Evolutionary conservation across 2,797 vertebrate genomes (phyloP).

Genomic region (Numenius phaeopus): DNA sequence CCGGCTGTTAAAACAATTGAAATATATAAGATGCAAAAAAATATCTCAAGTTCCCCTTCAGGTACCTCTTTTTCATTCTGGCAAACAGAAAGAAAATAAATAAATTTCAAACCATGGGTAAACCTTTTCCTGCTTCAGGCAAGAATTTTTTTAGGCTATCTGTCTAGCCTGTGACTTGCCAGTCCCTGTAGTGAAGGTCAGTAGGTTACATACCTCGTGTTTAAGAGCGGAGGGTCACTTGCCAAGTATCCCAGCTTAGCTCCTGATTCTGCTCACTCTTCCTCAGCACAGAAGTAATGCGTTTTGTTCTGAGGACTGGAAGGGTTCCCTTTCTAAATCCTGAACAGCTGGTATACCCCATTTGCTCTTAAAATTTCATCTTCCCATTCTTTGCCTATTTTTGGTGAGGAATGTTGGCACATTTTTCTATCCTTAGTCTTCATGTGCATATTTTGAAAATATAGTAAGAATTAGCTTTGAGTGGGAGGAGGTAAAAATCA

Average conservation of each 20-base stretch:
- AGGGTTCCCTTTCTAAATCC: conserved; percentile 53
- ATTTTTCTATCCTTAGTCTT: conserved; percentile 68
- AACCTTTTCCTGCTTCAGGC: conserved; percentile 16
- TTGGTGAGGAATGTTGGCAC: conserved; percentile 65
- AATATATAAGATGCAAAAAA: not conserved
- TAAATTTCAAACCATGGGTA: not conserved
- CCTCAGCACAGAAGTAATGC: not conserved
- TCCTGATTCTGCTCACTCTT: conserved; percentile 13
- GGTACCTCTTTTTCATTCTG: not conserved
- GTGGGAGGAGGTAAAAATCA: conserved; percentile 21
- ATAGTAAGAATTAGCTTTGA: conserved; percentile 41
- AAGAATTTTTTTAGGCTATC: conserved; percentile 21
- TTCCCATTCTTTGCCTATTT: conserved; percentile 75
- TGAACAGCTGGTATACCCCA: conserved; percentile 63
- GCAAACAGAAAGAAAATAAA: conserved; percentile 13
- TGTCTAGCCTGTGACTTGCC: conserved; percentile 5
- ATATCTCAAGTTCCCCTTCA: not conserved
- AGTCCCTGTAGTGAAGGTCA: conserved; percentile 50
- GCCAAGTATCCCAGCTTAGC: conserved; percentile 15
- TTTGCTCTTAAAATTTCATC: conserved; percentile 66
- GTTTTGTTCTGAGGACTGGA: conserved; percentile 46
- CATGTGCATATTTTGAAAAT: conserved; percentile 62
- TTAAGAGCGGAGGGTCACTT: not conserved
- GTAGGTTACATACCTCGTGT: conserved; percentile 54
- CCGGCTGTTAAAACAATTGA: not conserved